phyloP scores from a whole-genome alignment of 2,888 invertebrate genomes.

The Colletes collaris region DNA sequence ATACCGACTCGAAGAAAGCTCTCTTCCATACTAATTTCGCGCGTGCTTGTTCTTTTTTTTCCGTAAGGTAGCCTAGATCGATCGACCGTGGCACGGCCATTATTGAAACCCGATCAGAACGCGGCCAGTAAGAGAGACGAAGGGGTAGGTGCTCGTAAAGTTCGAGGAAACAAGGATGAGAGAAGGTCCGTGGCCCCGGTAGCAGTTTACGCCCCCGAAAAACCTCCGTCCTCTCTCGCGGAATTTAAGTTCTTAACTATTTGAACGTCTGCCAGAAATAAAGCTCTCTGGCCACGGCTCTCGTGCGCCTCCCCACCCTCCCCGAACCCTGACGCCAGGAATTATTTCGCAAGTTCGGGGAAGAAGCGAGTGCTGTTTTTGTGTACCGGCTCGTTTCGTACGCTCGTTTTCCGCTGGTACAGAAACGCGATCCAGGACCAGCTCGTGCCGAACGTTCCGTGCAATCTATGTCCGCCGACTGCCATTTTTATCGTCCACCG shows the following conservation, averaged over 20 bases:
- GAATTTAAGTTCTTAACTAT: slow-evolving; percentile 77
- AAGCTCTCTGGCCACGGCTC: slow-evolving; percentile 48
- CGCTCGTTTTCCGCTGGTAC: neutral
- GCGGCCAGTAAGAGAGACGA: slow-evolving; percentile 19
- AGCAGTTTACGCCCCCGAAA: slow-evolving; percentile 43
- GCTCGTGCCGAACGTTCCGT: neutral
- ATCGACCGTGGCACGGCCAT: slow-evolving; percentile 53
- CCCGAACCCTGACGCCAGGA: slow-evolving; percentile 16
- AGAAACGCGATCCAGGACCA: slow-evolving; percentile 15
- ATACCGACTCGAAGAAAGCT: slow-evolving; percentile 10
- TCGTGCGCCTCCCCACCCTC: neutral
- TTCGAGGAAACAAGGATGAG: slow-evolving; percentile 50
- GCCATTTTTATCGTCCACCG: slow-evolving; percentile 21
- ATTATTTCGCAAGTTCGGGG: slow-evolving; percentile 57
- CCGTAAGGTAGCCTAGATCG: slow-evolving; percentile 14
- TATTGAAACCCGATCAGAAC: slow-evolving; percentile 69
- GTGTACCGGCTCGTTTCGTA: slow-evolving; percentile 9
- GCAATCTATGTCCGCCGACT: slow-evolving; percentile 14
- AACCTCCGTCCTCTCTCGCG: slow-evolving; percentile 44
- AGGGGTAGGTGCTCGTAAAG: slow-evolving; percentile 41
- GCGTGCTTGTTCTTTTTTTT: slow-evolving; percentile 25
- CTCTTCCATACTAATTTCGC: slow-evolving; percentile 46
- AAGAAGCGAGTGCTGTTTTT: slow-evolving; percentile 35
- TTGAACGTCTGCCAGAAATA: slow-evolving; percentile 76
- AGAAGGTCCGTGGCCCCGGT: slow-evolving; percentile 31